phyloP scores from a whole-genome alignment of 1,140 invertebrate genomes.

The Saccostrea glomerata region DNA sequence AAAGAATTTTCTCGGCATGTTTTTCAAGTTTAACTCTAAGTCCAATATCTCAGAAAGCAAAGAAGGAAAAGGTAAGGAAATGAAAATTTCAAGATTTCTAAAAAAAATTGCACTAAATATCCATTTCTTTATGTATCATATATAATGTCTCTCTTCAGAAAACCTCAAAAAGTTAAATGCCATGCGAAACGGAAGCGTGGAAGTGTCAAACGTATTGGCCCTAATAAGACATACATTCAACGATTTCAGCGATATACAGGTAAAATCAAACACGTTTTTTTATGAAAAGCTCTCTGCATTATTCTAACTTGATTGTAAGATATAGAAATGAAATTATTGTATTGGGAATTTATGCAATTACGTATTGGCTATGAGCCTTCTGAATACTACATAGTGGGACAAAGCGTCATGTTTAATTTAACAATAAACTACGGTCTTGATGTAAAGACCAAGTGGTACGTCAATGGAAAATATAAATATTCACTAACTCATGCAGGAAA shows the following conservation, averaged over 20 bases:
- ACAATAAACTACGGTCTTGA: conserved; percentile 10
- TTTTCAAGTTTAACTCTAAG: not conserved
- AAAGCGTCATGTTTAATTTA: not conserved
- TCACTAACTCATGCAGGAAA: not conserved
- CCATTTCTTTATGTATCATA: not conserved
- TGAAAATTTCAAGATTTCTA: too few relatives aligned
- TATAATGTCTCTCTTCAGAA: not conserved
- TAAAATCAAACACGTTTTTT: too few relatives aligned
- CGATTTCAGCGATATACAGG: not conserved
- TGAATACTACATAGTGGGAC: not conserved
- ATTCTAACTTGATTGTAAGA: too few relatives aligned
- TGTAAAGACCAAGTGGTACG: not conserved
- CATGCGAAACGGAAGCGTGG: not conserved
- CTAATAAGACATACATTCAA: conserved; percentile 19
- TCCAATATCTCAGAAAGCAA: not conserved
- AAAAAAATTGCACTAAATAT: too few relatives aligned
- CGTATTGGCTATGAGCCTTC: not conserved
- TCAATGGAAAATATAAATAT: not conserved
- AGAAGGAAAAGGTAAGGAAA: not conserved
- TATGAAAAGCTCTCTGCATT: too few relatives aligned
- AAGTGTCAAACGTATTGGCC: conserved; percentile 11
- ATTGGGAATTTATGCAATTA: too few relatives aligned
- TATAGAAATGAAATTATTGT: too few relatives aligned
- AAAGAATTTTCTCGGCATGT: not conserved
- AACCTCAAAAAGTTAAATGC: not conserved